Percentiles rank a stretch among this genome's conserved stretches.
These are phyloP conservation scores for Psittacula echo DNA, from an alignment of 2,797 vertebrate genomes.

Conservation along the genomic window DNA sequence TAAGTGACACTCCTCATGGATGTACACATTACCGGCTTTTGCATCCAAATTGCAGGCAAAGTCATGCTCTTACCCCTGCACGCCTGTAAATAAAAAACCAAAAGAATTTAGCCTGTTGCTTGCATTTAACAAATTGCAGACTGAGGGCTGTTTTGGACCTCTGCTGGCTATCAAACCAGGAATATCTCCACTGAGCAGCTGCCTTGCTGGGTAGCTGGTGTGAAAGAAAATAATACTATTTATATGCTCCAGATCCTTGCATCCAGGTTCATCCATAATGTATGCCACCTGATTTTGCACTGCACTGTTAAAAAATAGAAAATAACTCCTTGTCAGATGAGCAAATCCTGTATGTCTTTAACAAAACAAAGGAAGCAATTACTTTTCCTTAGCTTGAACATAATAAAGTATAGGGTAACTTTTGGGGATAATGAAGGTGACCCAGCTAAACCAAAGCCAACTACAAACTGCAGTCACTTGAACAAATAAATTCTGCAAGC, in stretches of 20 bases:
- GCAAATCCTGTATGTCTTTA: not conserved
- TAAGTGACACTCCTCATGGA: not conserved
- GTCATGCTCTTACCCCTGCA: not conserved
- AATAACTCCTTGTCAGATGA: not conserved
- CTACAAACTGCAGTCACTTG: not conserved
- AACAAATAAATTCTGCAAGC: conserved; percentile 60
- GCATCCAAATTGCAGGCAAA: not conserved
- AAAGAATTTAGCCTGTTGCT: not conserved
- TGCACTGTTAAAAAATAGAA: not conserved
- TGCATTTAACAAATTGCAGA: not conserved
- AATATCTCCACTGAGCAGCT: not conserved
- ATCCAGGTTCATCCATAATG: not conserved
- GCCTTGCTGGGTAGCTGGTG: not conserved
- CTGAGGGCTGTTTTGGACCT: not conserved
- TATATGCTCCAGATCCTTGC: not conserved
- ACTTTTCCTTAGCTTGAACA: not conserved
- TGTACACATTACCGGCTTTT: not conserved
- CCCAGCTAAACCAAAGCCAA: conserved; percentile 57
- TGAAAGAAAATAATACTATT: conserved; percentile 9
- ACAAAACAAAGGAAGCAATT: conserved; percentile 2
- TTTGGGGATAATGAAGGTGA: conserved; percentile 53
- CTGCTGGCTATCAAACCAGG: not conserved
- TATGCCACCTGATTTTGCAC: not conserved
- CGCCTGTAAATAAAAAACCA: not conserved
- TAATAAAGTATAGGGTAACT: conserved; percentile 9